Evolutionary conservation across 2,888 invertebrate genomes (phyloP), one percentile per base, ranked within the genome.

Genomic region (Theristus sp.): DNA sequence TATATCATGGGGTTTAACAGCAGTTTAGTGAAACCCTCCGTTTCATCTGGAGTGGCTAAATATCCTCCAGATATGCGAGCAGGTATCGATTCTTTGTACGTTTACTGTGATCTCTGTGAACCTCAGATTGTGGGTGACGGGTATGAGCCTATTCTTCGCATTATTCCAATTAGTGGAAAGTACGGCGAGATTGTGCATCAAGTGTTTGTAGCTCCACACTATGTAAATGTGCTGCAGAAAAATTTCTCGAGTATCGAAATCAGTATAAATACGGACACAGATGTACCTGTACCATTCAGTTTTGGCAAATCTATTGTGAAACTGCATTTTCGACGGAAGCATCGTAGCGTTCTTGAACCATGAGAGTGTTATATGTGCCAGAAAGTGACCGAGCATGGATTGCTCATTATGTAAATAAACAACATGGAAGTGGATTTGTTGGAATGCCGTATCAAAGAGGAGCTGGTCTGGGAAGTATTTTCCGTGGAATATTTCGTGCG

Each of bases 251-350:
- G 29, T 17, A 25, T 54, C 10, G 30, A 22, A 49, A 49, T 49
- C 24, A 49, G 49, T 49, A 49, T 49, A n/a, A 49, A 49, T 3
- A 49, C 49, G n/a, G 59, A 59, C 25, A 6, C 2, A n/a, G 31
- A 54, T 22, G 3, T 30, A 53, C 30, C 30, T 3, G 22, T 59
- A 10, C 31, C 20, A 3, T 53, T 59, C 25, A 24, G 3, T 13
- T 59, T 54, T 30, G 53, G 59, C n/a, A 59, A 59, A 54, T n/a
- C 31, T 28, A 24, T 59, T 29, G 54, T 59, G 28, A 59, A 59
- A 25, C 30, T 59, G 10, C 59, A 59, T 25, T 59, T 59, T n/a
- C 28, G 59, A 6, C 10, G 54, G 56, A 26, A 59, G 53, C n/a
- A n/a, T n/a, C n/a, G n/a, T n/a, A n/a, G n/a, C n/a, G n/a, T n/a